A percentile compares a stretch with the other conserved stretches of the same genome.
These are phyloP conservation scores for Galbula dea DNA, from an alignment of 2,113 vertebrate species.

Conservation along the genomic window DNA sequence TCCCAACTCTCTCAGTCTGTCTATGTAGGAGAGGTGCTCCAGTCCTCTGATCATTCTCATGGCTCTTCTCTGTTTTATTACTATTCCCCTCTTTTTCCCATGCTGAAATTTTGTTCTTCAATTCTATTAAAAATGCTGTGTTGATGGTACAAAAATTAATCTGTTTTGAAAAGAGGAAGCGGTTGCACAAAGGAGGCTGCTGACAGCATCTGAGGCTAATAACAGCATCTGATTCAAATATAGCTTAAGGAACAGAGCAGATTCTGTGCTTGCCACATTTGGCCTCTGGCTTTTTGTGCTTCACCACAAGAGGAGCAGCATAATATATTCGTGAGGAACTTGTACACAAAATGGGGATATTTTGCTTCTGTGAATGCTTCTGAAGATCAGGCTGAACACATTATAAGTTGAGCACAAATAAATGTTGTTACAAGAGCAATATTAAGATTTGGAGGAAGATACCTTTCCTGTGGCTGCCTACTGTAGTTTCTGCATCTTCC, in stretches of 20 bases:
- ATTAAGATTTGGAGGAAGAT: neutral
- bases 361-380: neutral
- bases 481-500: neutral
- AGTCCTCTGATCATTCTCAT: no score
- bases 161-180: neutral
- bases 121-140: neutral
- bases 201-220: neutral
- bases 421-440: neutral
- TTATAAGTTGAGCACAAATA: neutral
- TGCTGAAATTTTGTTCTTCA: neutral
- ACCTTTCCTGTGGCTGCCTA: neutral
- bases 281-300: conserved; percentile 13
- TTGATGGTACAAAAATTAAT: neutral
- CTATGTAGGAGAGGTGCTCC: no score
- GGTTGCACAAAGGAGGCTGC: neutral
- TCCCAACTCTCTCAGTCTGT: no score
- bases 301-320: neutral
- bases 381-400: neutral
- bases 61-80: no score
- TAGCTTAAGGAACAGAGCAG: neutral
- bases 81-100: neutral
- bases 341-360: neutral
- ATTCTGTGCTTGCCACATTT: neutral
- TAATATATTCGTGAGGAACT: neutral
- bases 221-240: neutral